These are phyloP conservation scores for Calameuta filiformis DNA, from an alignment of 2,888 invertebrate genomes.

Conservation along the genomic window DNA sequence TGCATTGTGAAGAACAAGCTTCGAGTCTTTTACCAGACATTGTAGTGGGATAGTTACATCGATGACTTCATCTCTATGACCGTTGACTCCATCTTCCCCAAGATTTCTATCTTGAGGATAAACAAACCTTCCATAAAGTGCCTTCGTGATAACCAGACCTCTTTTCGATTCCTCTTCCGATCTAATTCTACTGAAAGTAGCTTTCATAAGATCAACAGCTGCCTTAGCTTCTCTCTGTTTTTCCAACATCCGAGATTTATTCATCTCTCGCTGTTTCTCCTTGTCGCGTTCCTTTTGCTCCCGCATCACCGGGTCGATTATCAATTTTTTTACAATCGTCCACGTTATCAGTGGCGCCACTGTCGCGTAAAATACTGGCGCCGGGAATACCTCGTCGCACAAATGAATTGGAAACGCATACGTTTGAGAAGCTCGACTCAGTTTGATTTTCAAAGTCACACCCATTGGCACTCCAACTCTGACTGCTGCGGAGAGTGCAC, in stretches of 20 bases:
- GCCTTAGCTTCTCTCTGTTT: constrained; percentile 87
- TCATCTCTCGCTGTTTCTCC: constrained; percentile 84
- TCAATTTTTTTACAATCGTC: constrained; percentile 83
- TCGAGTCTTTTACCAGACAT: constrained; percentile 92
- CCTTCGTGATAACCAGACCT: constrained; percentile 88
- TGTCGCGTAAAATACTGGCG: constrained; percentile 93
- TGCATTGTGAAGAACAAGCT: constrained; percentile 83
- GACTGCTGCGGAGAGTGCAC: constrained; percentile 86
- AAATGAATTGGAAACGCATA: constrained; percentile 91
- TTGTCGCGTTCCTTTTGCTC: constrained; percentile 83
- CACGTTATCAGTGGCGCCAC: constrained; percentile 86
- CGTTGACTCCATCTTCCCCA: constrained; percentile 44
- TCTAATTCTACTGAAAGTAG: constrained; percentile 85
- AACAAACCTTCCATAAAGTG: constrained; percentile 80
- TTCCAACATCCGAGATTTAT: constrained; percentile 80
- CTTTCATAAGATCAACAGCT: constrained; percentile 90
- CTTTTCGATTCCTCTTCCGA: constrained; percentile 83
- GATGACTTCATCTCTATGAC: constrained; percentile 72
- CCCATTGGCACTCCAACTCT: constrained; percentile 88
- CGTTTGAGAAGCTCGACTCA: constrained; percentile 87
- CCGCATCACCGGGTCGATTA: constrained; percentile 85
- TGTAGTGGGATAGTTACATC: constrained; percentile 97
- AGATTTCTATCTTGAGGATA: constrained; percentile 48
- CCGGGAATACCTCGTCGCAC: constrained; percentile 89
- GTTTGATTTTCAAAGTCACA: constrained; percentile 87